phyloP scores from a whole-genome alignment of 2,113 vertebrate genomes.

The Kobus ellipsiprymnus region DNA sequence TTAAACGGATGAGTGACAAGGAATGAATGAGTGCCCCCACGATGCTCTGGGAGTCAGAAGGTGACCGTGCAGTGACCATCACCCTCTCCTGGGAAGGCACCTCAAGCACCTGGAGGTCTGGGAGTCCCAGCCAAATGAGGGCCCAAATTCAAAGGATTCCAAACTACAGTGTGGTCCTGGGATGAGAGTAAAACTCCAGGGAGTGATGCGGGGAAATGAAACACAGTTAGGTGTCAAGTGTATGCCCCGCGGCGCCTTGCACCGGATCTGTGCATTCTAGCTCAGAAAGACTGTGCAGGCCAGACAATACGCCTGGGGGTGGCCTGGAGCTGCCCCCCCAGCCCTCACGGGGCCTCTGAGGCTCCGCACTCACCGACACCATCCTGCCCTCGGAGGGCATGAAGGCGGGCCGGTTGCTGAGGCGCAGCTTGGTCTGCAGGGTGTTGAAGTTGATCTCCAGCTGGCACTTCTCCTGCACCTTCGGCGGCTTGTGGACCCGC shows the following conservation, averaged over 20 bases:
- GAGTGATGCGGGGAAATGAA: neutral
- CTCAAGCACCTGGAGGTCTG: neutral
- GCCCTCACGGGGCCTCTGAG: too few relatives aligned
- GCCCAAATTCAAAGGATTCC: neutral
- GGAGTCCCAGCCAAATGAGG: neutral
- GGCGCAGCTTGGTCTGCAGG: constrained; percentile 94
- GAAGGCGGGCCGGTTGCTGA: constrained; percentile 94
- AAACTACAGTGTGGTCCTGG: too few relatives aligned
- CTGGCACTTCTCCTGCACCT: constrained; percentile 96
- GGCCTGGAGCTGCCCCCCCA: neutral
- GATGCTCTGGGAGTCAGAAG: neutral
- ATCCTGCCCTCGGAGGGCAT: constrained; percentile 96
- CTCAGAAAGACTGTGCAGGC: neutral
- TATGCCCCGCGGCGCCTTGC: accelerated
- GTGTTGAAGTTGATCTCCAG: constrained; percentile 99
- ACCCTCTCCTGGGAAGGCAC: too few relatives aligned
- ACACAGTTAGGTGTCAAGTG: neutral
- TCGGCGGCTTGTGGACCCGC: constrained; percentile 92
- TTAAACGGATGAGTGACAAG: neutral
- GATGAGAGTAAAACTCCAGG: neutral
- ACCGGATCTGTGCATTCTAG: neutral
- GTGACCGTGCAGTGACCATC: too few relatives aligned
- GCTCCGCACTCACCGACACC: constrained; percentile 86
- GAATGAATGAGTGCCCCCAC: neutral
- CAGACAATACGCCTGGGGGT: neutral